Conservation (phyloP, 2,888 invertebrate genomes). For the Congeria kusceri region DNA sequence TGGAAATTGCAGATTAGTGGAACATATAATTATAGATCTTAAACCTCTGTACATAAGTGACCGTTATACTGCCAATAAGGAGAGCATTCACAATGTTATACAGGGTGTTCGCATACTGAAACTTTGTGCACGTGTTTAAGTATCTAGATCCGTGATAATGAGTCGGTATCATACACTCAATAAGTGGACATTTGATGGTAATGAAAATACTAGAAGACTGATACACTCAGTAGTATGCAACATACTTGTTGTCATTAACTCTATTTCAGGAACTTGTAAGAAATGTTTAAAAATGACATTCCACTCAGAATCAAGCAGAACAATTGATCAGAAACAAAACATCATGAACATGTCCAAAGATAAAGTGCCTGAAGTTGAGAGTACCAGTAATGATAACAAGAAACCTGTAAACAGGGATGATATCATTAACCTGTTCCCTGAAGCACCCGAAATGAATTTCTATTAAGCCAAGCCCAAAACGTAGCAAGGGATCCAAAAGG, state of each 20-base stretch:
- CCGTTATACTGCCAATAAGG: conserved; percentile 13
- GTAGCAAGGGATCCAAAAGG: conserved; percentile 34
- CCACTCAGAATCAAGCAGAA: background rate
- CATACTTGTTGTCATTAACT: no score
- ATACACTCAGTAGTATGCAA: conserved; percentile 17
- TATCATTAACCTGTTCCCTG: conserved; percentile 20
- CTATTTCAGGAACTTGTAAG: no score
- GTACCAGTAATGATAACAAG: background rate
- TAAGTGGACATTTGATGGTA: background rate
- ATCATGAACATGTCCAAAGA: background rate
- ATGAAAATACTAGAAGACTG: background rate
- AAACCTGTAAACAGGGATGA: conserved; percentile 7
- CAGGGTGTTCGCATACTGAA: background rate
- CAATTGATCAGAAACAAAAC: background rate
- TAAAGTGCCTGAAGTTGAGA: background rate
- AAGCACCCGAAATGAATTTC: conserved; percentile 37
- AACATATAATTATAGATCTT: conserved; percentile 19
- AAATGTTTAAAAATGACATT: conserved; percentile 35
- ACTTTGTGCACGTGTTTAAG: conserved; percentile 24
- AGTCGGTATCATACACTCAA: conserved; percentile 30
- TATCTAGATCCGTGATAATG: conserved; percentile 14
- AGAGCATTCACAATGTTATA: conserved; percentile 23
- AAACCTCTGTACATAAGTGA: background rate
- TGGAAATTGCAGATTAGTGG: conserved; percentile 21
- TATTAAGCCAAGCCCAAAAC: conserved; percentile 40